Evolutionary conservation across 2,888 invertebrate genomes (phyloP), one percentile per base, ranked within the genome.

Genomic region (Polydrusus cervinus): DNA sequence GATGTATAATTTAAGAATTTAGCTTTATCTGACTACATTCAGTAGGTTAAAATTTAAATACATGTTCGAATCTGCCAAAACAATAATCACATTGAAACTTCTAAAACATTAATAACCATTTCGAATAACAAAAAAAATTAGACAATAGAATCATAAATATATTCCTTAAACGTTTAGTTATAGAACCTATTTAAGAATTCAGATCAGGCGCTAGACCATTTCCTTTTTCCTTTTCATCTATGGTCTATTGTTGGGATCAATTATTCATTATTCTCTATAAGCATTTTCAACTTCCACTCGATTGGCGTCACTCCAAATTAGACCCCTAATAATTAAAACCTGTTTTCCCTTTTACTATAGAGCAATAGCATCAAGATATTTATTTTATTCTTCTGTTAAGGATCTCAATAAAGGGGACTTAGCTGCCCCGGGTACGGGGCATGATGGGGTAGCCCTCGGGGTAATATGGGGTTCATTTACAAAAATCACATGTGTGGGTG

Each of bases 231-330:
- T 34, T 60, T 25, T 38, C 10, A 40, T 68, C 57, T 47, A 69
- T 38, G 61, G 61, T 60, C 34, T 47, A 60, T 57, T 69, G 57
- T 69, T 43, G 34, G 5, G 34, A 69, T 45, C 18, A 60, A 60
- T 45, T 69, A 60, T 57, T 60, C 69, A 43, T 57, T 49, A 60
- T 47, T 40, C 16, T 61, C 47, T 30, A 43, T 57, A 53, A 51
- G 10, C 49, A 40, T 13, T 60, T 57, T 38, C 60, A 62, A 62
- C 45, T 45, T 25, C 43, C 40, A 45, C 9, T 43, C 25, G 34
- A 64, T 64, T 20, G 60, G 61, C 69, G 61, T 57, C 69, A 30
- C 25, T 60, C 61, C 69, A 69, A 69, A 69, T 69, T 60, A 18
- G 60, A 61, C 61, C 45, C 25, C 43, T 34, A 49, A 38, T 57